Evolutionary conservation across 2,888 invertebrate species (phyloP).

Genomic region (Troides helena): DNA sequence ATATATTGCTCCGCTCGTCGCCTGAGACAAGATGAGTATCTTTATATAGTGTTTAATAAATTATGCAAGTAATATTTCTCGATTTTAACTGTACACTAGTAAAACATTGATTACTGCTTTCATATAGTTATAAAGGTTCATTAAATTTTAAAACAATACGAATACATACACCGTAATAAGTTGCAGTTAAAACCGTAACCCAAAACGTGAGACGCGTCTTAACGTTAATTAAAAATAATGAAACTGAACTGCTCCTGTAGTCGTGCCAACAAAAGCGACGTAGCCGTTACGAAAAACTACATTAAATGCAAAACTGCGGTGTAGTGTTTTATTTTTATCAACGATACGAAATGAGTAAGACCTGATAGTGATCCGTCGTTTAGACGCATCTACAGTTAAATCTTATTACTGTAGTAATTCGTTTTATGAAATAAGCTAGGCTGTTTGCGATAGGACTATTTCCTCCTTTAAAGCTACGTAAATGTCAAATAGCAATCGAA

Average conservation of each 20-base stretch:
- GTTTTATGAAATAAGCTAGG: conserved; percentile 34
- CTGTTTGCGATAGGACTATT: conserved; percentile 60
- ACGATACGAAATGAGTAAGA: no score
- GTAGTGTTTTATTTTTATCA: not conserved
- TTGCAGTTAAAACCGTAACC: conserved; percentile 30
- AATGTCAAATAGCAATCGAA: conserved; percentile 73
- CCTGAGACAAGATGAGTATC: no score
- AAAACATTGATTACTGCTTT: not conserved
- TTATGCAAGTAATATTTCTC: not conserved
- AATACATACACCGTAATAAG: conserved; percentile 14
- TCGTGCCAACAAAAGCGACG: conserved; percentile 36
- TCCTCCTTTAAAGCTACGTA: conserved; percentile 67
- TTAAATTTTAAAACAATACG: conserved; percentile 32
- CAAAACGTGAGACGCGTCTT: conserved; percentile 5
- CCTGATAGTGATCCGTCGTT: no score
- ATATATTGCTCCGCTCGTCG: no score
- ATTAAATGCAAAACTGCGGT: not conserved
- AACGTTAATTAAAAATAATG: conserved; percentile 36
- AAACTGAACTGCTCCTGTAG: conserved; percentile 25
- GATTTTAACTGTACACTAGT: not conserved
- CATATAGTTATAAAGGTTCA: conserved; percentile 12
- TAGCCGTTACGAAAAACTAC: not conserved
- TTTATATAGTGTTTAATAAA: not conserved
- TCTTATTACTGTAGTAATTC: no score
- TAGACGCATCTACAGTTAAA: no score